phyloP scores from a whole-genome alignment of 2,797 vertebrate species.

The Uromys caudimaculatus region DNA sequence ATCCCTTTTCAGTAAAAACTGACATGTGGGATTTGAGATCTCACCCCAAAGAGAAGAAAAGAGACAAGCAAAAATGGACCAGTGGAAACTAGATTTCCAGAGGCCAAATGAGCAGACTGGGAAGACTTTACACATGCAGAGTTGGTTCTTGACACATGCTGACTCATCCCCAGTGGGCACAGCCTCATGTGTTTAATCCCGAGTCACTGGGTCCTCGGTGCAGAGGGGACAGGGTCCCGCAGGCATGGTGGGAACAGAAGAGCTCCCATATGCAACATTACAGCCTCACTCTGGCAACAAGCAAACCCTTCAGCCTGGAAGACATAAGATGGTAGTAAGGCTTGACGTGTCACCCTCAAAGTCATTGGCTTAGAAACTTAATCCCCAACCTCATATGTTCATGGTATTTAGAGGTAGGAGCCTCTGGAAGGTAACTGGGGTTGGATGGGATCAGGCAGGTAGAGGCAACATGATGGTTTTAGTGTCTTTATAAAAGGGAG shows the following conservation, averaged over 20 bases:
- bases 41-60: not conserved
- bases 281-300: slow-evolving; percentile 63
- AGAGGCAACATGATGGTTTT: not conserved
- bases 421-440: not conserved
- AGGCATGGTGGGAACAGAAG: fast-evolving
- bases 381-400: not conserved
- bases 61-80: not conserved
- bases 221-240: not conserved
- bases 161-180: not conserved
- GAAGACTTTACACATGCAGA: not conserved
- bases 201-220: not conserved
- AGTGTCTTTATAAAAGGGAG: not conserved
- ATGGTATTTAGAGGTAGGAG: not conserved
- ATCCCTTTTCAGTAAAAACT: not conserved
- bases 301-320: slow-evolving; percentile 79
- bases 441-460: not conserved
- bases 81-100: not conserved
- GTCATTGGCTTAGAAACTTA: not conserved
- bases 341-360: not conserved
- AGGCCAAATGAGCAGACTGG: not conserved
- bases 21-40: not conserved
- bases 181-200: fast-evolving
- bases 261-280: not conserved
- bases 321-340: not conserved
- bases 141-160: fast-evolving